Evolutionary conservation across 1,140 invertebrate species (phyloP), one percentile per base, ranked within the genome.

Genomic region (Drosophila busckii): DNA sequence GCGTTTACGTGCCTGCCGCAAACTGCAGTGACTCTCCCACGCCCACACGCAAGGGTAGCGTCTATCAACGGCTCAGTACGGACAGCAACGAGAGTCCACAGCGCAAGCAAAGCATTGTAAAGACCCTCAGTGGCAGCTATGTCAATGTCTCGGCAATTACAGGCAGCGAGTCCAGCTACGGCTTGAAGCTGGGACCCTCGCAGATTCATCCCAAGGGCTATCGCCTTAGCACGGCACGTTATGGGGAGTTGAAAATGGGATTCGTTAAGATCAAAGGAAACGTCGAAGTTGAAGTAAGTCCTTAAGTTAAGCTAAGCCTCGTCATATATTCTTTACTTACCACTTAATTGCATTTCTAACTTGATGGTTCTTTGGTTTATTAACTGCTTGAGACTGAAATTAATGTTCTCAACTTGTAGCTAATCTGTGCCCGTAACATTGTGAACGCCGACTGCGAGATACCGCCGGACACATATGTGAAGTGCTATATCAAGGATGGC

Each of bases 201-300:
- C 94, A 95, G 84, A 90, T 95, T 68, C 91, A 92, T 85, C 94
- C 94, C 15, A 90, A 92, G 53, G 93, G 92, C 67, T 92, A 92
- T 56, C 91, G 91, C 38, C 86, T 93, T 41, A 89, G 89, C 88
- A 92, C 91, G 53, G 90, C 90, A 23, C 90, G 90, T 38, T 91
- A 92, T 60, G 93, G 95, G 4, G 94, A 97, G 87, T 91, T 97
- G 28, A 94, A 95, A 82, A 89, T 98, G 78, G 95, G 94, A 15
- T 92, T 98, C 52, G 91, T 94, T 66, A 93, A 97, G 88, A 94
- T 94, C 71, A 97, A 97, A 88, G 95, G 95, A 62, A 94, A 95
- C 78, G 90, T 98, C 8, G 95, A 97, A 88, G 93, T 98, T 7
- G 95, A 97, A 88, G 94, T 97, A 40, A 91, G 92, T 41, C 2